Evolutionary conservation across 2,113 vertebrate genomes (phyloP).

Genomic region (Lepus europaeus): DNA sequence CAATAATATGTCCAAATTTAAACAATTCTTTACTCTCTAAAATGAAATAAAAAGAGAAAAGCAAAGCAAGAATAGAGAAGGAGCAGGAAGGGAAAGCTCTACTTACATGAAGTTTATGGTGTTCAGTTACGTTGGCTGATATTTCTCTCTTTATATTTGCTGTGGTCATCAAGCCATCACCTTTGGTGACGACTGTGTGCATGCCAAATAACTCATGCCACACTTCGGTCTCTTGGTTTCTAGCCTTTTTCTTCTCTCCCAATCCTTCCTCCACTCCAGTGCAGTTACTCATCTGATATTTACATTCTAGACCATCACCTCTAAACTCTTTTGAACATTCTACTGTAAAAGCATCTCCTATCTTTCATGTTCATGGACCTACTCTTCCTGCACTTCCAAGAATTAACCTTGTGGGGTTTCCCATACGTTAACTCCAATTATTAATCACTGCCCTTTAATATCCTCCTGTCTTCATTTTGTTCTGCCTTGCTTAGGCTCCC

Average conservation of each 20-base stretch:
- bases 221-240: not conserved
- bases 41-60: not conserved
- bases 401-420: not conserved
- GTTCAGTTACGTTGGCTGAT: not conserved
- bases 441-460: not conserved
- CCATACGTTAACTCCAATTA: not conserved
- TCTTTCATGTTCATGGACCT: not conserved
- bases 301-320: not conserved
- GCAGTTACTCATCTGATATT: not conserved
- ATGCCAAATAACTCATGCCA: not conserved
- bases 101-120: not conserved
- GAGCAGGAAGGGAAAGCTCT: not conserved
- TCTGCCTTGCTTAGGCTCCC: not conserved
- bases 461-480: not conserved
- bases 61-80: not conserved
- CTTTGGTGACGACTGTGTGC: not conserved
- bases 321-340: not conserved
- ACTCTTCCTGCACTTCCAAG: not conserved
- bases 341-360: not conserved
- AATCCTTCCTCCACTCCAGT: not conserved
- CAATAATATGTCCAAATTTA: not conserved
- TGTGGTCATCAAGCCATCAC: not conserved
- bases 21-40: not conserved
- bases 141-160: not conserved
- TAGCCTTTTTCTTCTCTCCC: not conserved